phyloP scores from a whole-genome alignment of 92 coral and sea anemone genomes.

The Zoanthus solanderi region DNA sequence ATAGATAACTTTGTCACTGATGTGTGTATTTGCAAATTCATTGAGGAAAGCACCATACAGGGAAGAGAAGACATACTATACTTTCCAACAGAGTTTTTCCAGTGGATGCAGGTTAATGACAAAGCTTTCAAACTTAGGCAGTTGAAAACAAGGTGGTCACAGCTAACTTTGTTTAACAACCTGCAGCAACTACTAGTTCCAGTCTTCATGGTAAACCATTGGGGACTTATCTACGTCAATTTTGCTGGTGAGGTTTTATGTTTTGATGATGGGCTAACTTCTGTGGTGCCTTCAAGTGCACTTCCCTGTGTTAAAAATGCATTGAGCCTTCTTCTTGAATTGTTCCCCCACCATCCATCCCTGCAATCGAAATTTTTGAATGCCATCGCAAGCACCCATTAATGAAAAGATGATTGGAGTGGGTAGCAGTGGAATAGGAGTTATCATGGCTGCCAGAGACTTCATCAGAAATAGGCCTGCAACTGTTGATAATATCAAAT shows the following conservation, averaged over 20 bases:
- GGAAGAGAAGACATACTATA: slow-evolving; percentile 20
- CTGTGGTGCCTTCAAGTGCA: slow-evolving; percentile 18
- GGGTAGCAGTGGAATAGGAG: slow-evolving; percentile 31
- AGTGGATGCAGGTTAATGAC: slow-evolving; percentile 59
- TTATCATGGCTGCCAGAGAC: background rate
- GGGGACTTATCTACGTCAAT: slow-evolving; percentile 55
- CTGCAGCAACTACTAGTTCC: slow-evolving; percentile 44
- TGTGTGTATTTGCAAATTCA: slow-evolving; percentile 39
- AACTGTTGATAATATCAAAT: slow-evolving; percentile 46
- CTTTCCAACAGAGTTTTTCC: slow-evolving; percentile 57
- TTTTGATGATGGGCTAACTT: slow-evolving; percentile 68
- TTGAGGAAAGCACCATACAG: slow-evolving; percentile 29
- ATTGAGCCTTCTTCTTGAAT: slow-evolving; percentile 38
- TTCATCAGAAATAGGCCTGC: slow-evolving; percentile 46
- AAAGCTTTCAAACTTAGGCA: slow-evolving; percentile 44
- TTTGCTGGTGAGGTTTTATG: slow-evolving; percentile 12
- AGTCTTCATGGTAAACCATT: slow-evolving; percentile 61
- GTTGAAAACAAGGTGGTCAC: background rate
- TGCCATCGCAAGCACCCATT: slow-evolving; percentile 59
- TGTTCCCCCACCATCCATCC: slow-evolving; percentile 30
- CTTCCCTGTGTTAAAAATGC: slow-evolving; percentile 1
- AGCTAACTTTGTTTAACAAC: background rate
- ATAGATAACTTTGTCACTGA: slow-evolving; percentile 64
- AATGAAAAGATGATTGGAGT: slow-evolving; percentile 49
- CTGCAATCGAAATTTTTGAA: slow-evolving; percentile 62